phyloP scores from a whole-genome alignment of 1,140 invertebrate genomes.

The Lordiphosa clarofinis region DNA sequence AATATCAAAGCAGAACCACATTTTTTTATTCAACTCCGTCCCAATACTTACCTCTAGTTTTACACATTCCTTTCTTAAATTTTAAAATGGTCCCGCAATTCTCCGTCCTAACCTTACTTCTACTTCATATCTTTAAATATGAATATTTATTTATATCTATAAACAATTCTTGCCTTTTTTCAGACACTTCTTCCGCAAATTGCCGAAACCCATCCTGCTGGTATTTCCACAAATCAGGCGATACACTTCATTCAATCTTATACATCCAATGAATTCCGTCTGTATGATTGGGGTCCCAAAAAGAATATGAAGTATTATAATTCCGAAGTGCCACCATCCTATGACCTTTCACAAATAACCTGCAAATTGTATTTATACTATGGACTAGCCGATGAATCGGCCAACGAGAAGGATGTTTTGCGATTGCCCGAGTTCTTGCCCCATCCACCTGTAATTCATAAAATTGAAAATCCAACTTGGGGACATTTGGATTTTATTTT shows the following conservation, averaged over 20 bases:
- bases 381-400: constrained; percentile 83
- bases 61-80: no score
- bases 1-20: no score
- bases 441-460: constrained; percentile 75
- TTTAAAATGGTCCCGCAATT: no score
- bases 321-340: constrained; percentile 80
- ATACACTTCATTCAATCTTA: constrained; percentile 81
- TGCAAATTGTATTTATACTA: constrained; percentile 83
- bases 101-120: no score
- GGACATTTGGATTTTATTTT: constrained; percentile 83
- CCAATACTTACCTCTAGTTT: no score
- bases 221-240: constrained; percentile 80
- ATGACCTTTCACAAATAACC: constrained; percentile 82
- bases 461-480: constrained; percentile 79
- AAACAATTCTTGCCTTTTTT: neutral
- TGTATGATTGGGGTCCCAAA: constrained; percentile 80
- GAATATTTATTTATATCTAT: no score
- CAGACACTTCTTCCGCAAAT: constrained; percentile 61
- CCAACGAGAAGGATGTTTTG: constrained; percentile 80
- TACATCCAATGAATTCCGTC: constrained; percentile 60
- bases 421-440: constrained; percentile 76
- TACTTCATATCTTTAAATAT: no score
- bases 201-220: constrained; percentile 75
- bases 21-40: no score
- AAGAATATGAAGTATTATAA: constrained; percentile 80